Conservation (phyloP, 2,888 invertebrate species). For the Oxytorus armatus region DNA sequence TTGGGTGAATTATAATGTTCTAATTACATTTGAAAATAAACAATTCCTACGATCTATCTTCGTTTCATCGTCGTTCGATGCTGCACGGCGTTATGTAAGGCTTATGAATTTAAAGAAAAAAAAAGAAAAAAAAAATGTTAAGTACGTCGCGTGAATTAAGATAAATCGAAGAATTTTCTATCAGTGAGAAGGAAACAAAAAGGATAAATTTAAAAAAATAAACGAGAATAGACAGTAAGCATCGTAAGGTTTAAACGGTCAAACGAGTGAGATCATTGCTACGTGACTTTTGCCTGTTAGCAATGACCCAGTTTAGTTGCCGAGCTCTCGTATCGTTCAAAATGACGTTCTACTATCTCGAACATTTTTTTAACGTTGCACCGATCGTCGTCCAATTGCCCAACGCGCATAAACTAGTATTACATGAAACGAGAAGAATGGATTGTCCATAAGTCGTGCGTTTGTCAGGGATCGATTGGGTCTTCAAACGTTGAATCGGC, state of each 20-base stretch:
- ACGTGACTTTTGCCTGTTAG: slow-evolving; percentile 78
- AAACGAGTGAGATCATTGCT: slow-evolving; percentile 70
- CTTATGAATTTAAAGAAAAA: no score
- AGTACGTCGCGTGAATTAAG: no score
- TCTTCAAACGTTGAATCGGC: no score
- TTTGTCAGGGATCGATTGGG: no score
- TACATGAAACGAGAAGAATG: slow-evolving; percentile 19
- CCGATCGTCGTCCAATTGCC: slow-evolving; percentile 15
- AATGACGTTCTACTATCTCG: slow-evolving; percentile 50
- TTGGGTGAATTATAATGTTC: no score
- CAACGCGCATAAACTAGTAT: slow-evolving; percentile 3
- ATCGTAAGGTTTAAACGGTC: slow-evolving; percentile 54
- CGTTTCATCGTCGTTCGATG: no score
- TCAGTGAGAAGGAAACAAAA: slow-evolving; percentile 12
- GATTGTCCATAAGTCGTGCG: slow-evolving; percentile 10
- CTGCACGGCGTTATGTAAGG: no score
- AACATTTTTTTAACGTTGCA: slow-evolving; percentile 44
- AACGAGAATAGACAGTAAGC: slow-evolving; percentile 26
- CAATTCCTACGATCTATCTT: no score
- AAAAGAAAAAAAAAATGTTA: no score
- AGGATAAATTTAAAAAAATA: slow-evolving; percentile 34
- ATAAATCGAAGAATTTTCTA: no score
- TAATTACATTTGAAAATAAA: no score
- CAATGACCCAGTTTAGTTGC: slow-evolving; percentile 80
- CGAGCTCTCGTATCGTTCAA: slow-evolving; percentile 73